A percentile compares a stretch with the other conserved stretches of the same genome.
Conservation (phyloP, 2,797 vertebrate genomes). For the Falco columbarius region DNA sequence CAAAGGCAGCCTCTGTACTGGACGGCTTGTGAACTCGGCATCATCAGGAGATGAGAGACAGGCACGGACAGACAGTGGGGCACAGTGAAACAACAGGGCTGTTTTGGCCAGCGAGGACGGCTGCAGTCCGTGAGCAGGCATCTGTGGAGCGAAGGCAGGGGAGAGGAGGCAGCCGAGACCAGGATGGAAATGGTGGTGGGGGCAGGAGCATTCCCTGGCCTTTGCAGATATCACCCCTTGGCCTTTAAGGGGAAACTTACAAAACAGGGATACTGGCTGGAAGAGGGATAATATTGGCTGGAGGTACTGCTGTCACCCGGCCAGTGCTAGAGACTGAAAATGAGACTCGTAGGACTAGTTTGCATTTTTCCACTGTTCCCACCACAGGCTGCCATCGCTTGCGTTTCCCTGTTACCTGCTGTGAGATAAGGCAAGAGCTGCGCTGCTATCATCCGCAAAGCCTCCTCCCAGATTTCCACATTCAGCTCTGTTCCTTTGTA, state of each 20-base stretch:
- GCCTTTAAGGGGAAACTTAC: background rate
- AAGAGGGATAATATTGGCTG: background rate
- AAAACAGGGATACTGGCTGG: background rate
- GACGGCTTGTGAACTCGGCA: background rate
- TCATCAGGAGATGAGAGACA: background rate
- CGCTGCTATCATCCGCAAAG: background rate
- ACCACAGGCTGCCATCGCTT: background rate
- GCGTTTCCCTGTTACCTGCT: background rate
- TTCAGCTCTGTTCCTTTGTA: background rate
- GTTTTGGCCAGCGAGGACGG: background rate
- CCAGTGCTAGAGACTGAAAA: background rate
- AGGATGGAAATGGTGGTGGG: background rate
- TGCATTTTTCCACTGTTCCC: background rate
- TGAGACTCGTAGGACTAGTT: background rate
- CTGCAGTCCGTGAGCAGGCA: background rate
- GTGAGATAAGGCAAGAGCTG: background rate
- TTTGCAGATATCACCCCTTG: background rate
- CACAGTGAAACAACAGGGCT: background rate
- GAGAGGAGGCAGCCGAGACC: background rate
- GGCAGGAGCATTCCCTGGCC: background rate
- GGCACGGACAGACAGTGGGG: background rate
- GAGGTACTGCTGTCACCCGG: background rate
- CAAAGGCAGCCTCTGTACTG: slow-evolving; percentile 49
- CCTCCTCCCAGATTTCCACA: slow-evolving; percentile 40
- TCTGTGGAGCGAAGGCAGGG: background rate